phyloP scores from a whole-genome alignment of 64 coral and sea anemone genomes.

The Montipora efflorescens region DNA sequence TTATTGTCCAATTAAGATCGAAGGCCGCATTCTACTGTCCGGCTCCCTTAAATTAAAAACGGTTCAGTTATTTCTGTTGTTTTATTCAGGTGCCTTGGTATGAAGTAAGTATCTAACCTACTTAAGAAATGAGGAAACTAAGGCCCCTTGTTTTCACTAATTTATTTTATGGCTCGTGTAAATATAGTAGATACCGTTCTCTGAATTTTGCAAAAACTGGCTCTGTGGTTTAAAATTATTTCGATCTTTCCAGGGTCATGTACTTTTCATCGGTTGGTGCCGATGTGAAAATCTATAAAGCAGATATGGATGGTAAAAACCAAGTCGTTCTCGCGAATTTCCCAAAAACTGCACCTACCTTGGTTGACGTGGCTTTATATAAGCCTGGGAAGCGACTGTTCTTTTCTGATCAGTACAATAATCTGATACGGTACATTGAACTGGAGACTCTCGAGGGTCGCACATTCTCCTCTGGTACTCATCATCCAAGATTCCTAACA shows the following conservation, averaged over 20 bases:
- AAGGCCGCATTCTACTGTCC: no score
- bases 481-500: not conserved
- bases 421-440: slow-evolving; percentile 15
- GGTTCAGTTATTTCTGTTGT: no score
- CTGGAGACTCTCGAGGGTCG: not conserved
- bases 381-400: not conserved
- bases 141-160: no score
- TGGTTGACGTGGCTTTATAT: not conserved
- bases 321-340: not conserved
- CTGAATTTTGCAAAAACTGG: no score
- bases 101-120: no score
- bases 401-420: slow-evolving; percentile 26
- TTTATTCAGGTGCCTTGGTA: no score
- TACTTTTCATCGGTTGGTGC: slow-evolving; percentile 31
- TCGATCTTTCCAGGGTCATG: slow-evolving; percentile 13
- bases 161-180: no score
- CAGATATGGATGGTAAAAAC: slow-evolving; percentile 50
- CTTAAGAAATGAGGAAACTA: no score
- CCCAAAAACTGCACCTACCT: not conserved
- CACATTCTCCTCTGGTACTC: slow-evolving; percentile 3
- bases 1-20: no score
- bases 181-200: no score
- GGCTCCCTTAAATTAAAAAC: no score
- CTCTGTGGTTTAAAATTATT: no score
- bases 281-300: not conserved